phyloP scores from a whole-genome alignment of 2,888 invertebrate species.

The Agapostemon virescens region DNA sequence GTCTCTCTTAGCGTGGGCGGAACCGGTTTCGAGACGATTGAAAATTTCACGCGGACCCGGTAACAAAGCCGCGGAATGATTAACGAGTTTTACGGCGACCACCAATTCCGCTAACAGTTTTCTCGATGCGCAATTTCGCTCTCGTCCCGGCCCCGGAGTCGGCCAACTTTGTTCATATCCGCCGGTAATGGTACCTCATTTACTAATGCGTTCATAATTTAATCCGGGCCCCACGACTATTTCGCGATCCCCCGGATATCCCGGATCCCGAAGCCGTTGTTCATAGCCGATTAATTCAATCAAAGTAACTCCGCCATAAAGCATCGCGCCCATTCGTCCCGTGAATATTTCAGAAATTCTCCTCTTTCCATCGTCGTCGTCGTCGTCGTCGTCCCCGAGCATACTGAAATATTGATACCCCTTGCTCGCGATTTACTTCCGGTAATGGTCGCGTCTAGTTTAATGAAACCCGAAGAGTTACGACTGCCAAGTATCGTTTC shows the following conservation, averaged over 20 bases:
- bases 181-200: constrained; percentile 59
- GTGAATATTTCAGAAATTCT: neutral
- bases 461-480: neutral
- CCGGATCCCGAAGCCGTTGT: constrained; percentile 6
- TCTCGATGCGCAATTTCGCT: constrained; percentile 50
- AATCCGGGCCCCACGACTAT: constrained; percentile 36
- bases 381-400: neutral
- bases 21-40: constrained; percentile 13
- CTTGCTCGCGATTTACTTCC: neutral
- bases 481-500: neutral
- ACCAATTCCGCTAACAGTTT: constrained; percentile 61
- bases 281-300: constrained; percentile 52
- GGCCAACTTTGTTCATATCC: constrained; percentile 58
- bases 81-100: constrained; percentile 60
- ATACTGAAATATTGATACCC: neutral
- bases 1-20: neutral
- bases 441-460: neutral
- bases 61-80: constrained; percentile 51
- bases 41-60: constrained; percentile 26
- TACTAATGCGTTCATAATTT: constrained; percentile 67
- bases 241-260: neutral
- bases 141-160: constrained; percentile 27
- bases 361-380: neutral
- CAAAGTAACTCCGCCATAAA: constrained; percentile 45
- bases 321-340: neutral